phyloP scores from a whole-genome alignment of 2,888 invertebrate species.

The Melieria crassipennis region DNA sequence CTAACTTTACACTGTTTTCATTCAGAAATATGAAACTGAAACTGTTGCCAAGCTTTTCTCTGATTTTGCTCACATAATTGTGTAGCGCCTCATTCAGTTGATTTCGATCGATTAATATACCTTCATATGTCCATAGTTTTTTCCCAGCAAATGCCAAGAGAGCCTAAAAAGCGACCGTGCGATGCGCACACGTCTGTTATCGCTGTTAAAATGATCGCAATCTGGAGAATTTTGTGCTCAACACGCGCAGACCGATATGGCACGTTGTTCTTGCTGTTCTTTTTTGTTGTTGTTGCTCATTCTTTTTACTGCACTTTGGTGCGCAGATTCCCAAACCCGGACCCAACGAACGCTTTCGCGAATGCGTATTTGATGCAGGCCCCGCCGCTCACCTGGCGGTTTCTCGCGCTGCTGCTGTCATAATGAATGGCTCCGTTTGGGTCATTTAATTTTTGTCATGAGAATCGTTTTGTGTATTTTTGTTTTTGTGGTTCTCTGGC shows the following conservation, averaged over 20 bases:
- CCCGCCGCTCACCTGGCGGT: background rate
- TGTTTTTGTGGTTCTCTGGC: too few relatives aligned
- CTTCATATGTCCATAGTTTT: too few relatives aligned
- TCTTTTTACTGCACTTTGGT: too few relatives aligned
- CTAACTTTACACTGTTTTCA: too few relatives aligned
- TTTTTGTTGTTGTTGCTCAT: background rate
- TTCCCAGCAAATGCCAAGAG: background rate
- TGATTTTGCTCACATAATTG: too few relatives aligned
- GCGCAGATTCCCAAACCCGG: too few relatives aligned
- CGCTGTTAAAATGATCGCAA: constrained; percentile 56
- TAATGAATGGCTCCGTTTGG: constrained; percentile 63
- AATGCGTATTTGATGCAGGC: constrained; percentile 31
- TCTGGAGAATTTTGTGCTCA: constrained; percentile 44
- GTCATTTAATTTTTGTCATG: constrained; percentile 61
- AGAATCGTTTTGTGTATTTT: constrained; percentile 23
- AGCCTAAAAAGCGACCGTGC: background rate
- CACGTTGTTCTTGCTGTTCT: constrained; percentile 22
- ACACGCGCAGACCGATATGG: constrained; percentile 27
- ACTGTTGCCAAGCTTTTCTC: too few relatives aligned
- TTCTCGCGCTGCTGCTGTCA: constrained; percentile 47
- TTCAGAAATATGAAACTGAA: too few relatives aligned
- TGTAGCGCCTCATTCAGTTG: too few relatives aligned
- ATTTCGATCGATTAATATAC: too few relatives aligned
- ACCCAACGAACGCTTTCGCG: constrained; percentile 17
- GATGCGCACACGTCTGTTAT: constrained; percentile 57